Base-by-base conservation (phyloP, 2,888 invertebrate genomes). In the Atrina japonica region DNA sequence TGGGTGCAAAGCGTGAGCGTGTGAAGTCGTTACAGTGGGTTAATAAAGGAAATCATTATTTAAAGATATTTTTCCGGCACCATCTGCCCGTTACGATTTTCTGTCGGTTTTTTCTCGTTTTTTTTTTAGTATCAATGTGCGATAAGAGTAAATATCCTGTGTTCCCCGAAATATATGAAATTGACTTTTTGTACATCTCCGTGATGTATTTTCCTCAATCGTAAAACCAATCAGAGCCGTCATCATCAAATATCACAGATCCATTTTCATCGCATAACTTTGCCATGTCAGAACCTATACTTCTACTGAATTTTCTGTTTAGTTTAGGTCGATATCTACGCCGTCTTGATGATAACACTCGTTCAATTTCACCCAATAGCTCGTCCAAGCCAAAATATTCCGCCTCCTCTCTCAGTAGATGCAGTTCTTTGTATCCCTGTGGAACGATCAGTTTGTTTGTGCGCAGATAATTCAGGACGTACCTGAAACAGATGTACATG, bases 391-490 rank as follows among this genome's bases (percentile, higher is more conserved):
- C 85, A 49, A 81, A 86, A 55, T 78, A 84, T 16, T 73, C 72
- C 1, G 83, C 83, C 58, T 86, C 86, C 23, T 83, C 83, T 21
- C 76, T 78, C 23, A 86, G 71, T 18, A 86, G 73, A 47, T 81
- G 78, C 23, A 86, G 67, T 66, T 86, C 86, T 16, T 83, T 78
- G 59, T 82, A 86, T 0, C 85, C 86, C 49, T 77, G 70, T 0
- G 86, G 86, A 9, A 83, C 63, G 18, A 79, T 76, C 23, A 86
- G 77, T 50, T 81, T 77, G 40, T 73, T 76, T 27, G 84, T 83
- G n/a, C 86, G 78, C 11, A 86, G 80, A 55, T 78, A 86, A 66
- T 86, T 86, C 25, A 86, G 71, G n/a, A 86, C 76, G 43, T 79
- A 78, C 68, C 84, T 85, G 75, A 43, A 76, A 75, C 23, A 11